Base-by-base conservation (phyloP, 1,140 invertebrate genomes). In the Melipona quadrifasciata region DNA sequence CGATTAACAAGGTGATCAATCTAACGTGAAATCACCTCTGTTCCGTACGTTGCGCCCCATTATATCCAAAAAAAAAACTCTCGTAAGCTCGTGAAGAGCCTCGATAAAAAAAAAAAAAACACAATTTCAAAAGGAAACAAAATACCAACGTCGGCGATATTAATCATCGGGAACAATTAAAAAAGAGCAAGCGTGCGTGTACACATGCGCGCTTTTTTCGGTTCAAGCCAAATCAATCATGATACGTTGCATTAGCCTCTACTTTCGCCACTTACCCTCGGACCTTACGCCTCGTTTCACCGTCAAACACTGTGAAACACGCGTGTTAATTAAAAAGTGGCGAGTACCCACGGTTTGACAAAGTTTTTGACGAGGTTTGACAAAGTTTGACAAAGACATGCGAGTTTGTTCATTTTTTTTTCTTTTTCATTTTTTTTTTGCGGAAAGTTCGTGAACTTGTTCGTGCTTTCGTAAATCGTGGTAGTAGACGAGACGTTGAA, bases 1-100 rank as follows among this genome's bases (percentile, higher is more conserved):
- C 72, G 72, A 74, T 74, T 57, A 74, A 74, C 51, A 74, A 74
- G 72, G 51, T 74, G 72, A 55, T 55, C 72, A 74, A 74, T 74
- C 72, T 74, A 74, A 55, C 72, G n/a, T 16, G 12, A 47, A 71
- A 71, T 47, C 68, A 71, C 12, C 68, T 47, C 68, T 71, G 39
- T n/a, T 34, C 39, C 21, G 19, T n/a, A n/a, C 68, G 68, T 47
- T 47, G 39, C 39, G 19, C 55, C 27, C 72, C 27, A 74, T 74
- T 74, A 55, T 57, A 14, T n/a, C 58, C 27, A 31, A 34, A 74
- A 74, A 72, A 51, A n/a, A 11, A 19, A 61, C 58, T 11, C 67
- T 34, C 14, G 34, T 14, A 47, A 68, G 11, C 51, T 16, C 10
- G 17, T 39, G n/a, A 55, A 21, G 4, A n/a, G 24, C 8, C 14